phyloP scores from a whole-genome alignment of 2,888 invertebrate genomes.

The Acanthosepion esculentum region DNA sequence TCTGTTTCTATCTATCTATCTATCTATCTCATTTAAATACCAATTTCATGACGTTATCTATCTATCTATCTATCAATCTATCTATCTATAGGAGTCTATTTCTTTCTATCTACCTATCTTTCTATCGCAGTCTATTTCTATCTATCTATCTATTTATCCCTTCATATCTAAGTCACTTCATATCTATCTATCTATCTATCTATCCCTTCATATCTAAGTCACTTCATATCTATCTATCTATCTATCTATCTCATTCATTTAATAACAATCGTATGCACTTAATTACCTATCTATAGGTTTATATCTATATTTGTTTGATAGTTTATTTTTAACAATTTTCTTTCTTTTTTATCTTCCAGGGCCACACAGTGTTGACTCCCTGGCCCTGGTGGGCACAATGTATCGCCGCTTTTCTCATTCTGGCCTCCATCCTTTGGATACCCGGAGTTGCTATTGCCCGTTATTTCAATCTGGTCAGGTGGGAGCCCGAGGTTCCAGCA shows the following conservation, averaged over 20 bases:
- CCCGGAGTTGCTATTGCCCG: conserved; percentile 62
- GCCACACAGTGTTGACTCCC: conserved; percentile 54
- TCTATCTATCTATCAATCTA: no score
- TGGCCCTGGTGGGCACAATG: conserved; percentile 67
- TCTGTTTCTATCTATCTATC: no score
- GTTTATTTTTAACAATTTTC: background rate
- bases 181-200: no score
- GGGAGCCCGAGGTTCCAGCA: conserved; percentile 62
- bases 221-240: no score
- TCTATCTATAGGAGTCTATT: no score
- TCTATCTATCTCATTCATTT: background rate
- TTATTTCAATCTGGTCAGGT: conserved; percentile 56
- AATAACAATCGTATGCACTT: background rate
- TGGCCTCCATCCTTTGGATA: conserved; percentile 64
- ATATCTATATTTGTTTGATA: background rate
- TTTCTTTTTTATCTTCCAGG: conserved; percentile 56
- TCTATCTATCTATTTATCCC: no score
- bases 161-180: no score
- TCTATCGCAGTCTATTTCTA: background rate
- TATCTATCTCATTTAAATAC: no score
- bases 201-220: no score
- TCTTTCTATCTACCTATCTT: no score
- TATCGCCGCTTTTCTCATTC: conserved; percentile 61
- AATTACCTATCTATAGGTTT: background rate
- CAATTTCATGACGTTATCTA: no score